These are phyloP conservation scores for Aleiodes sp. DNA, from an alignment of 1,140 invertebrate species.

Conservation along the genomic window DNA sequence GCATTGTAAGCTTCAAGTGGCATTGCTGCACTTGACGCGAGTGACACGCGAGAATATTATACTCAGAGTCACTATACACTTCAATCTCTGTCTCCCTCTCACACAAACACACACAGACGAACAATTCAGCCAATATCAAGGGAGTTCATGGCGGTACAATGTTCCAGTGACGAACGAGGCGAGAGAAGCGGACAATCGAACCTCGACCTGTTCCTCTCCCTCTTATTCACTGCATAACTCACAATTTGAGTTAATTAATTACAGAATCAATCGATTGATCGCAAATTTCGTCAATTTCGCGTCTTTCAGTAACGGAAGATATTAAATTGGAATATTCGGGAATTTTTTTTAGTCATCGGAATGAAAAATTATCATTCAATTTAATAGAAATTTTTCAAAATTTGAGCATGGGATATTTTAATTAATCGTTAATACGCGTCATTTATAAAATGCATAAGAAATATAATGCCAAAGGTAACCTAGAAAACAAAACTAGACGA, in stretches of 20 bases:
- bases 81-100: neutral
- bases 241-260: neutral
- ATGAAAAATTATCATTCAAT: too few species aligned
- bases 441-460: slow-evolving; percentile 9
- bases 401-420: neutral
- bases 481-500: slow-evolving; percentile 57
- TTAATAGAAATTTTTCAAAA: too few species aligned
- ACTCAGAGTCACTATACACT: slow-evolving; percentile 33
- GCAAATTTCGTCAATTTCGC: neutral
- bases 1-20: slow-evolving; percentile 39
- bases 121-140: slow-evolving; percentile 9
- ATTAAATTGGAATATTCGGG: neutral
- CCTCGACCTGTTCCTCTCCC: slow-evolving; percentile 31
- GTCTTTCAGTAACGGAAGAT: neutral
- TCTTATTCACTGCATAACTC: neutral
- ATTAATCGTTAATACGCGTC: neutral
- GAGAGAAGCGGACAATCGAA: slow-evolving; percentile 10
- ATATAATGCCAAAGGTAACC: slow-evolving; percentile 52
- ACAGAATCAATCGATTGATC: neutral
- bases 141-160: slow-evolving; percentile 59
- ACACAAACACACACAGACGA: too few species aligned
- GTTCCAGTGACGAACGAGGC: slow-evolving; percentile 55
- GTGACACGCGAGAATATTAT: slow-evolving; percentile 57
- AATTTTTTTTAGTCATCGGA: neutral
- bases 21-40: slow-evolving; percentile 60